A percentile compares a stretch with the other conserved stretches of the same genome.
Evolutionary conservation across 1,140 invertebrate genomes (phyloP).

Genomic region (Eurosta solidaginis): DNA sequence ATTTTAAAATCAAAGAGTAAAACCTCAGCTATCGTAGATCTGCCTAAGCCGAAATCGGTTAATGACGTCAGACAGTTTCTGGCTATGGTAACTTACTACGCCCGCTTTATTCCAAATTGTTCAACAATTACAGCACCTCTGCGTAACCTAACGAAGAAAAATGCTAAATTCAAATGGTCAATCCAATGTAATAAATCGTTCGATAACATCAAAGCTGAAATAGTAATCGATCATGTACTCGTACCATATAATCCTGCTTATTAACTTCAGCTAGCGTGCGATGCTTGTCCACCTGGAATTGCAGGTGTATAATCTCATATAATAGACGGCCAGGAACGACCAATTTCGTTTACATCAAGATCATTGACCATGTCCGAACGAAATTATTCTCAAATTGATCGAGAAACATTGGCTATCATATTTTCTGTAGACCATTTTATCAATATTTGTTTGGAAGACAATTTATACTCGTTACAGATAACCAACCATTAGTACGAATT

Average conservation of each 20-base stretch:
- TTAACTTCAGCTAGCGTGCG: constrained; percentile 32
- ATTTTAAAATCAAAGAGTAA: constrained; percentile 51
- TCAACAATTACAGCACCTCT: constrained; percentile 41
- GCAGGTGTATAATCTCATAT: constrained; percentile 44
- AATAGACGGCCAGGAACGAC: constrained; percentile 43
- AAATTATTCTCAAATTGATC: too few relatives aligned
- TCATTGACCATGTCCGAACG: constrained; percentile 54
- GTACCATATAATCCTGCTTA: constrained; percentile 46
- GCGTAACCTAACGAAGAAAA: constrained; percentile 38
- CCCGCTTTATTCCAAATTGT: constrained; percentile 48
- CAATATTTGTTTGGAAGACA: too few relatives aligned
- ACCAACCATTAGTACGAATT: constrained; percentile 1
- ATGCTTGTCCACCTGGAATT: constrained; percentile 38
- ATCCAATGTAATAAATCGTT: constrained; percentile 34
- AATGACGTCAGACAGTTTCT: constrained; percentile 54
- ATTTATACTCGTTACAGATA: constrained; percentile 18
- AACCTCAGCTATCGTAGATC: constrained; percentile 53
- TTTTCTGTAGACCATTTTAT: too few relatives aligned
- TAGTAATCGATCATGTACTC: too few relatives aligned
- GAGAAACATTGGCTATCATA: too few relatives aligned
- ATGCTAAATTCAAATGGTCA: constrained; percentile 37
- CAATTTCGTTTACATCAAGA: constrained; percentile 59
- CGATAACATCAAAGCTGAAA: constrained; percentile 41
- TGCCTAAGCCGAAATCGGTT: constrained; percentile 45
- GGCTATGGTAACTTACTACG: constrained; percentile 51